Base-by-base conservation (phyloP, 2,113 vertebrate genomes). In the Leptocoma aspasia region DNA sequence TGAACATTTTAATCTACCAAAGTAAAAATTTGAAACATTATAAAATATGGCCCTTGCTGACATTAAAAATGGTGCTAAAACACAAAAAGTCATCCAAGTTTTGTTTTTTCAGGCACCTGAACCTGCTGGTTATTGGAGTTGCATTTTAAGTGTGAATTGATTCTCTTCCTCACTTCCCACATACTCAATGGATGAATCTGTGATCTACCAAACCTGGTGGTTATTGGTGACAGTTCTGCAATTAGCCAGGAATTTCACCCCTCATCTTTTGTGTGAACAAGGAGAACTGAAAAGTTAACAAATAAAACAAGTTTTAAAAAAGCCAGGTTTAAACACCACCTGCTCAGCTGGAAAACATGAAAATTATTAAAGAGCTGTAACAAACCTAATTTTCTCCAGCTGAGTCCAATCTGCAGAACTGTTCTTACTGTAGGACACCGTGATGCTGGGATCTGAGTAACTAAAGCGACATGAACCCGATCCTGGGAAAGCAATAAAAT, bases 401-500 rank as follows among this genome's bases (percentile, higher is more conserved):
- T 98, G 98, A 97, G 98, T 98, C 99, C 99, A 99, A 95, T 98
- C 98, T 64, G 98, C 98, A 56, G 98, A 98, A 92, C 96, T 98
- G 96, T 99, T 98, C 95, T 98, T 98, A 89, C 98, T 98, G 94
- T 98, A 99, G 44, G 99, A 99, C 86, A 99, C 98, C 3, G 97
- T 97, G 97, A 99, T 99, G 96, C 96, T 98, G 94, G 99, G 99
- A 96, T 99, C 99, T 54, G 99, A 99, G 94, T 99, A 99, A 97
- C 99, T 99, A 92, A 99, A 99, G 65, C 98, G 98, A 87, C 99
- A 99, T 1, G 99, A 99, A 73, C 99, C 99, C 4, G 99, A 99
- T 77, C 99, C 99, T 99, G 97, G 39, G 93, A 97, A 77, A 95
- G 49, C 59, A 97, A 95, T 73, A 90, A 82, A 91, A 87, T 64